Base-by-base conservation (phyloP, 2,888 invertebrate species). In the Agonum fuliginosum region DNA sequence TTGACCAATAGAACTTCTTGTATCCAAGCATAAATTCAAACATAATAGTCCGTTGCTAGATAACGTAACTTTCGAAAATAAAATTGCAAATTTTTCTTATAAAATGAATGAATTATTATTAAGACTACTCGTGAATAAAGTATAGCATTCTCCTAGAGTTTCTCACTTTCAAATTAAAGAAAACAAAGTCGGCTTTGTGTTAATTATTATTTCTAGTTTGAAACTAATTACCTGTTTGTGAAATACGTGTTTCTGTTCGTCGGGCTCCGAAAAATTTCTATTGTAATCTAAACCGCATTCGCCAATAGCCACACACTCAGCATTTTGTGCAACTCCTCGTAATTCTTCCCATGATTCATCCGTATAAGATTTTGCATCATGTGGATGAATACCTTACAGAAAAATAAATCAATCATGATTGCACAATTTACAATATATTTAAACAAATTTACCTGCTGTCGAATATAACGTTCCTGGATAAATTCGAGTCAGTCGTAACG, bases 241-340 rank as follows among this genome's bases (percentile, higher is more conserved):
- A 85, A 97, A 97, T 62, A 96, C 97, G 79, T 92, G 90, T 80
- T 93, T 89, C 87, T 98, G 98, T 81, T 94, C 93, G 79, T 93
- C 92, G 3, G 95, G 96, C 83, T 97, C 95, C 5, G 97, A 97
- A 88, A 97, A 97, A 86, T 97, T 96, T 84, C 97, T 93, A 86
- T 95, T 96, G 87, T 95, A 97, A 89, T 98, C 97, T 81, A 98
- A 90, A 34, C 97, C 97, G 86, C 97, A 97, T 86, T 97, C 97
- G 17, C 97, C 97, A 43, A 97, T 91, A 1, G 97, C 97, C 27
- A 97, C 97, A 86, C 97, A 97, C 88, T 97, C 96, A 1, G 93
- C 92, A 83, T 95, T 95, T 70, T 89, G 89, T 14, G 95, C 94
- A 80, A 95, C 91, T 80, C 91, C 90, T 83, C 91, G 90, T 77